phyloP scores from a whole-genome alignment of 1,140 invertebrate species.

The Achatina immaculata region DNA sequence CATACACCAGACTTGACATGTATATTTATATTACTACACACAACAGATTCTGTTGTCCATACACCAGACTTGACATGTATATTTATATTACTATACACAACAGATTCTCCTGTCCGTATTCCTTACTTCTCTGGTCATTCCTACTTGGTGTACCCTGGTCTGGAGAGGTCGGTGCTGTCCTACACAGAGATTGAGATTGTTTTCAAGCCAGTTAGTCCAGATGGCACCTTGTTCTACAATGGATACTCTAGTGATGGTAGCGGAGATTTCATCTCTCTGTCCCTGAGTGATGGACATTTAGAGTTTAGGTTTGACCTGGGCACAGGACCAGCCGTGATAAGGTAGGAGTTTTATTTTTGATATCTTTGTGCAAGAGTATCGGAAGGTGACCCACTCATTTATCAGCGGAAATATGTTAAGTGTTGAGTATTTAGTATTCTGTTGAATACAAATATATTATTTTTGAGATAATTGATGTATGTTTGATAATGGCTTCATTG shows the following conservation, averaged over 20 bases:
- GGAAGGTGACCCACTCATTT: no score
- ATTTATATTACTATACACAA: neutral
- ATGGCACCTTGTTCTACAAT: constrained; percentile 93
- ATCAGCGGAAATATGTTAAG: no score
- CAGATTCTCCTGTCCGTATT: constrained; percentile 71
- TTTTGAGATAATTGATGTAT: no score
- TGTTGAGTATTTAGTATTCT: no score
- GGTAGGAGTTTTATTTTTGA: constrained; percentile 74
- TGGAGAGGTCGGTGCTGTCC: constrained; percentile 85
- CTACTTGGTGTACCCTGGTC: constrained; percentile 65
- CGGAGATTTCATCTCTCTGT: constrained; percentile 93
- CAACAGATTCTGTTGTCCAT: constrained; percentile 56
- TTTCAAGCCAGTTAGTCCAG: constrained; percentile 83
- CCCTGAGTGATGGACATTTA: constrained; percentile 84
- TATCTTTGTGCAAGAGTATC: no score
- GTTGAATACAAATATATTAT: no score
- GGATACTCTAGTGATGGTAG: constrained; percentile 88
- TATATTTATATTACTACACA: no score
- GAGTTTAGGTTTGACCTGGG: constrained; percentile 94
- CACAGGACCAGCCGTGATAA: constrained; percentile 88
- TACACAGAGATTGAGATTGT: constrained; percentile 91
- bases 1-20: no score
- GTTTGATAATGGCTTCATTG: no score
- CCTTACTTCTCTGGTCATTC: constrained; percentile 91
- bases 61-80: constrained; percentile 88